These are phyloP conservation scores for Aramus guarauna DNA, from an alignment of 2,113 vertebrate genomes.

Conservation along the genomic window DNA sequence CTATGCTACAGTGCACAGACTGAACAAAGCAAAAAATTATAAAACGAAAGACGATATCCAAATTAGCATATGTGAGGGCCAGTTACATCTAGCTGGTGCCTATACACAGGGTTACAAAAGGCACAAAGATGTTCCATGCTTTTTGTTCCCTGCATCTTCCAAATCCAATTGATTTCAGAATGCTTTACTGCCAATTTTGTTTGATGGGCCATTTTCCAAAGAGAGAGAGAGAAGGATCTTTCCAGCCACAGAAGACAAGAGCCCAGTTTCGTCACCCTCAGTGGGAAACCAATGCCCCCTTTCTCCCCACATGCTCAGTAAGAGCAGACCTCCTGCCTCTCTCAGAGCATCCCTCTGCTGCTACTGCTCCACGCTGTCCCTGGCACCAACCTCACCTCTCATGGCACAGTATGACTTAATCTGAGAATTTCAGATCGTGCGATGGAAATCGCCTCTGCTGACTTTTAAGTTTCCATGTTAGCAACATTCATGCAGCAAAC, in stretches of 20 bases:
- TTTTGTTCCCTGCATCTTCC: not conserved
- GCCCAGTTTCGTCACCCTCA: not conserved
- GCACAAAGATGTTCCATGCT: not conserved
- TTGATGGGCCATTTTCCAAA: not conserved
- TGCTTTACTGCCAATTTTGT: not conserved
- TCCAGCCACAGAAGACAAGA: not conserved
- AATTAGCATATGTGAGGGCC: not conserved
- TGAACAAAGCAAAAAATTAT: not conserved
- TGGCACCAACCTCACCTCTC: not conserved
- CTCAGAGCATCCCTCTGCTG: not conserved
- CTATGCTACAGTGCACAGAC: not conserved
- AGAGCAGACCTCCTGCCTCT: not conserved
- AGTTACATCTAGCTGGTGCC: not conserved
- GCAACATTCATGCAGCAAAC: not conserved
- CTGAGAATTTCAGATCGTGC: not conserved
- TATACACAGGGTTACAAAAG: not conserved
- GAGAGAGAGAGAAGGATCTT: not conserved
- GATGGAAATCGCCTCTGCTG: not conserved
- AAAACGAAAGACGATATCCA: not conserved
- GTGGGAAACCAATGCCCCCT: accelerated
- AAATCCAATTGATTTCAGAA: not conserved
- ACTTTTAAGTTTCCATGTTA: not conserved
- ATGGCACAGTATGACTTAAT: not conserved
- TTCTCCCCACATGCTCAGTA: accelerated
- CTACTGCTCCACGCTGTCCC: not conserved